Evolutionary conservation across 2,113 vertebrate species (phyloP), one percentile per base, ranked within the genome.

Genomic region (Syngnathoides biaculeatus): DNA sequence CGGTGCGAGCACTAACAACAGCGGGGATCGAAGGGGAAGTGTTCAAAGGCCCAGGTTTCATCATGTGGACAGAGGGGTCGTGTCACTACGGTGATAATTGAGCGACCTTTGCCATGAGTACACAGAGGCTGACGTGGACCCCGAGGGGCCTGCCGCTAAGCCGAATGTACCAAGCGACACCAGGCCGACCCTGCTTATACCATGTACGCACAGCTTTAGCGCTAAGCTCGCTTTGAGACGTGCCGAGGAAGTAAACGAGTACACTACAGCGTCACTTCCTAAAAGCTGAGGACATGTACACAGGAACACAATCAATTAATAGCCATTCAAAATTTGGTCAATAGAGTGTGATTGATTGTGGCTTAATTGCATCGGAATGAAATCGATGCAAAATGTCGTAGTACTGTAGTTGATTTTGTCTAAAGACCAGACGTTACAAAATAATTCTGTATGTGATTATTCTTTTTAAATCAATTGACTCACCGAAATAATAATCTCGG

Each of bases 21-120:
- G n/a, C n/a, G n/a, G n/a, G n/a, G n/a, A n/a, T n/a, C n/a, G n/a
- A n/a, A n/a, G 77, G 71, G 78, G 69, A 74, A 71, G 9, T 45
- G 67, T 14, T 38, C 73, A 73, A 5, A 24, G 57, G 56, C n/a
- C 60, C 30, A 4, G 74, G 90, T 90, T 90, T 89, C 81, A 92
- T 89, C 86, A 58, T 45, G 81, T 56, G 75, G 80, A 85, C 80
- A 72, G 53, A 73, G 64, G 75, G 83, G 59, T 77, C 57, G 50
- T 85, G 83, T 79, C 89, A 67, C 82, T 1, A 9, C 84, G 81
- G 83, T 82, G 90, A 71, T 82, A 90, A 85, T 83, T 80, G 79
- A 83, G 47, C 68, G 68, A 73, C 80, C 72, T 61, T 71, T 52
- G 63, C 82, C 89, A 85, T 80, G 67, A 88, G 89, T 75, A 73